Evolutionary conservation across 1,140 invertebrate species (phyloP).

Genomic region (Samia ricini): DNA sequence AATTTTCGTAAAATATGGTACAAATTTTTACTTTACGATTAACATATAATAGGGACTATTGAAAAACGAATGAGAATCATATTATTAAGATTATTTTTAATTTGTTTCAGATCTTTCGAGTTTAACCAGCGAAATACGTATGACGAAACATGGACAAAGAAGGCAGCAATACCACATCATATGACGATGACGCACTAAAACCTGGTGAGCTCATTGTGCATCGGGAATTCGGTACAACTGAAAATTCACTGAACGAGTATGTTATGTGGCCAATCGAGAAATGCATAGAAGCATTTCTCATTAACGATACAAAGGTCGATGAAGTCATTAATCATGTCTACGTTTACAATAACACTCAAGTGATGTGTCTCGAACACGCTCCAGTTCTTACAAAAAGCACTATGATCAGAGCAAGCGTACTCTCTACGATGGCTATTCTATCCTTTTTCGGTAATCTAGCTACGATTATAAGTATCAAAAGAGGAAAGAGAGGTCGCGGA

Average conservation of each 20-base stretch:
- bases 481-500: slow-evolving; percentile 75
- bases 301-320: slow-evolving; percentile 43
- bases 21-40: no score
- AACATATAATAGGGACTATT: no score
- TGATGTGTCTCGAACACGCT: slow-evolving; percentile 80
- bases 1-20: no score
- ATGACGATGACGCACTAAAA: slow-evolving; percentile 40
- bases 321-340: slow-evolving; percentile 33
- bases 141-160: slow-evolving; percentile 64
- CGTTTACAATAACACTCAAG: slow-evolving; percentile 57
- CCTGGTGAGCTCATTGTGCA: slow-evolving; percentile 34
- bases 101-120: slow-evolving; percentile 42
- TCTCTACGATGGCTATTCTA: slow-evolving; percentile 83
- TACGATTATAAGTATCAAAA: slow-evolving; percentile 86
- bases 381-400: slow-evolving; percentile 79
- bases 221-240: slow-evolving; percentile 29
- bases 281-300: slow-evolving; percentile 42
- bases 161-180: slow-evolving; percentile 70
- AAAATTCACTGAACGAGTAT: slow-evolving; percentile 14
- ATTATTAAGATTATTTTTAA: slow-evolving; percentile 9
- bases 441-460: slow-evolving; percentile 86
- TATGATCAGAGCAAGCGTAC: slow-evolving; percentile 80
- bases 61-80: not conserved
- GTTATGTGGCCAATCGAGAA: slow-evolving; percentile 54
- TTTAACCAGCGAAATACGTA: slow-evolving; percentile 32